Percentiles rank a stretch among this genome's conserved stretches.
Evolutionary conservation across 2,797 vertebrate genomes (phyloP).

Genomic region (Fistularia tabacaria): DNA sequence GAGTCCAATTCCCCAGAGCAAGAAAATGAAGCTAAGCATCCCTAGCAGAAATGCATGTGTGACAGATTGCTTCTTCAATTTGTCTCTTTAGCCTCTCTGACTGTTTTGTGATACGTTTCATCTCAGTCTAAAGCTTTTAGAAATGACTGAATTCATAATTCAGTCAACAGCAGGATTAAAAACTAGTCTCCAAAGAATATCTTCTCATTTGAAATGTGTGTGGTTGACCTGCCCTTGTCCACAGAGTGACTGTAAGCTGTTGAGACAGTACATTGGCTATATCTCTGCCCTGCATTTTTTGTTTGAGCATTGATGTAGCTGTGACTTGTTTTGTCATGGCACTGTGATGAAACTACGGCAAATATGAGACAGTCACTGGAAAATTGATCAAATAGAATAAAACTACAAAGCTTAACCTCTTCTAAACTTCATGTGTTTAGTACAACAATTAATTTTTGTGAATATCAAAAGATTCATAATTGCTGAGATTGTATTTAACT

Average conservation of each 20-base stretch:
- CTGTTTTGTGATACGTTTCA: background rate
- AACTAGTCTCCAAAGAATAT: slow-evolving; percentile 11
- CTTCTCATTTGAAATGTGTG: slow-evolving; percentile 2
- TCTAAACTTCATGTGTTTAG: background rate
- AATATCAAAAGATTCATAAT: too few relatives aligned
- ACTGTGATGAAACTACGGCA: slow-evolving; percentile 14
- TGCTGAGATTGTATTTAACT: too few relatives aligned
- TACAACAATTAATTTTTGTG: too few relatives aligned
- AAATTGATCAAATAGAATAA: slow-evolving; percentile 25
- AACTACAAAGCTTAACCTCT: background rate
- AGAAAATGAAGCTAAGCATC: slow-evolving; percentile 3
- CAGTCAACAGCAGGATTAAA: slow-evolving; percentile 32
- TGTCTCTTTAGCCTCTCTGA: background rate
- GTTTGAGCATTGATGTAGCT: slow-evolving; percentile 22
- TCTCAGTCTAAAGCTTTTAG: slow-evolving; percentile 4
- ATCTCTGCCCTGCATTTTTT: slow-evolving; percentile 1
- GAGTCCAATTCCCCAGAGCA: slow-evolving; percentile 9
- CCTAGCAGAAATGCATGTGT: background rate
- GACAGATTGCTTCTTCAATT: background rate
- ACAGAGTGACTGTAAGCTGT: slow-evolving; percentile 36
- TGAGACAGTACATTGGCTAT: slow-evolving; percentile 11
- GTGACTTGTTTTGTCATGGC: slow-evolving; percentile 12
- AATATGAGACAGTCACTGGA: slow-evolving; percentile 5
- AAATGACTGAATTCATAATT: slow-evolving; percentile 24
- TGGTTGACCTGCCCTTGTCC: slow-evolving; percentile 39